Evolutionary conservation across 2,888 invertebrate genomes (phyloP).

Genomic region (Limnephilus auricula): DNA sequence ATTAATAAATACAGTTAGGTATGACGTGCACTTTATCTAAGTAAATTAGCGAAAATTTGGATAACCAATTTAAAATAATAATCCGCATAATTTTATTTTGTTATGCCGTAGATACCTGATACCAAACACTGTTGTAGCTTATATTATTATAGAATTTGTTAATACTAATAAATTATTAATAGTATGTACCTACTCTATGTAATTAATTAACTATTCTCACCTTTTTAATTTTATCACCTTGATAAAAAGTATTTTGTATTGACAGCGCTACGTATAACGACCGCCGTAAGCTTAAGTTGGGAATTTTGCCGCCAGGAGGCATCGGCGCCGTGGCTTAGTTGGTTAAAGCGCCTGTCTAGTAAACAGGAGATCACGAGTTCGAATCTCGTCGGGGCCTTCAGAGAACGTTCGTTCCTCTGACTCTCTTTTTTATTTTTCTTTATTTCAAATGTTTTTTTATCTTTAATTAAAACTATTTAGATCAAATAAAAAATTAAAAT

Average conservation of each 20-base stretch:
- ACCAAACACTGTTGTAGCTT: too few relatives aligned
- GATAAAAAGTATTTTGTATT: not conserved
- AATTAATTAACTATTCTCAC: too few relatives aligned
- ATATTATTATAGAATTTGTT: too few relatives aligned
- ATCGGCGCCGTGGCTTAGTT: conserved; percentile 28
- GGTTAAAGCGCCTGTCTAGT: conserved; percentile 84
- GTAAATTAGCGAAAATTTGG: too few relatives aligned
- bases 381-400: conserved; percentile 83
- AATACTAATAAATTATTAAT: too few relatives aligned
- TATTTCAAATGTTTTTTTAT: not conserved
- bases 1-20: not conserved
- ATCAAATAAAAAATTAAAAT: too few relatives aligned
- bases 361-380: conserved; percentile 88
- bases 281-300: not conserved
- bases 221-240: not conserved
- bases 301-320: not conserved
- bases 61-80: too few relatives aligned
- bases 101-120: too few relatives aligned
- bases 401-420: not conserved
- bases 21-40: too few relatives aligned
- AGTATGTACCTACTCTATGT: too few relatives aligned
- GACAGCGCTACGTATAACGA: not conserved
- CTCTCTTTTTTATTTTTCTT: not conserved
- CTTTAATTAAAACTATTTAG: too few relatives aligned
- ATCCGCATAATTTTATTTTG: too few relatives aligned